Conservation (phyloP, 2,113 vertebrate species). For the Colinus virginianus region DNA sequence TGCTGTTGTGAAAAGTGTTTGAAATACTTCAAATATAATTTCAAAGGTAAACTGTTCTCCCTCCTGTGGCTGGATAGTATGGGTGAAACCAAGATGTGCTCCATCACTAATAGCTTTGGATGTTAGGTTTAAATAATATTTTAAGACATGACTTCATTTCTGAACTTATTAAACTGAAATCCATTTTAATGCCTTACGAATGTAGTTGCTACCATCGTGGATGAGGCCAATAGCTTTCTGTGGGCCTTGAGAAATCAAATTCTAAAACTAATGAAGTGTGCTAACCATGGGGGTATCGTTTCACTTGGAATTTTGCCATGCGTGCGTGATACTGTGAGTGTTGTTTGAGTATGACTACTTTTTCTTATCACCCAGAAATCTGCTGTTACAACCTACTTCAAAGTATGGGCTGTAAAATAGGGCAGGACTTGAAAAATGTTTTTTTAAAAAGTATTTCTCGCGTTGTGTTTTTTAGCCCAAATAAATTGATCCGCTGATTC, state of each 20-base stretch:
- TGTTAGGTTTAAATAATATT: neutral
- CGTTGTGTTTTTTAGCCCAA: neutral
- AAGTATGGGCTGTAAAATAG: neutral
- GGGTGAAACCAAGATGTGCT: neutral
- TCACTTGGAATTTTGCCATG: neutral
- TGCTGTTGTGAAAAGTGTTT: neutral
- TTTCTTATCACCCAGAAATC: neutral
- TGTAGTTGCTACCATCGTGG: neutral
- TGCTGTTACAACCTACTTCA: neutral
- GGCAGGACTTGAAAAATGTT: neutral
- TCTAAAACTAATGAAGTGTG: neutral
- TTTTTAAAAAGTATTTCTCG: neutral
- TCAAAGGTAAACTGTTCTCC: neutral
- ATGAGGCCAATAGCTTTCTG: neutral
- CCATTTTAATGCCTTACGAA: neutral
- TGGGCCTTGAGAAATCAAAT: neutral
- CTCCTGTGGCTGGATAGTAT: neutral
- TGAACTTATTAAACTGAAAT: neutral
- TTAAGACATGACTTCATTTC: neutral
- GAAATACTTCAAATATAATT: neutral
- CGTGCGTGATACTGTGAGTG: neutral
- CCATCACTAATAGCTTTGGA: neutral
- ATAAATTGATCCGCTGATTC: neutral
- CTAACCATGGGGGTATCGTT: neutral
- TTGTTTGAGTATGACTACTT: neutral